Base-by-base conservation (phyloP, 1,140 invertebrate genomes). In the Calephelis virginiensis region DNA sequence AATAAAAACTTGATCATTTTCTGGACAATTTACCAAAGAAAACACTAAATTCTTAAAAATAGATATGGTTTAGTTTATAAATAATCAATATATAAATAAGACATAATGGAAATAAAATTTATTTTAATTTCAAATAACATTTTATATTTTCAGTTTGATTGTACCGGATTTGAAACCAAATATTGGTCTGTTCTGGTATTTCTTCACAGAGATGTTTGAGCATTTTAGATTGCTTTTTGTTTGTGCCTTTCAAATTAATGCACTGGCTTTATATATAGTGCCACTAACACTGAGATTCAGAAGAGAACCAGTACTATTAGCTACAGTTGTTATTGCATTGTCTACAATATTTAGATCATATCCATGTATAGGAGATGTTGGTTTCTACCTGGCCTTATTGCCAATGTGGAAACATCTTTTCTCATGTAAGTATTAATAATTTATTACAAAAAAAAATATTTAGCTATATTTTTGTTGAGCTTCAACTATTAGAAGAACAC, bases 141-240 rank as follows among this genome's bases (percentile, higher is more conserved):
- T 69, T 65, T 68, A 14, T 66, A 47, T 13, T 92, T 92, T 68
- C 90, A 96, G 95, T 83, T 93, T 97, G 64, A 94, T 94, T 59
- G 97, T 99, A 17, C 97, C 97, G 28, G 98, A 99, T 92, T 92
- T 99, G 59, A 96, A 97, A 73, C 99, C 99, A 28, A 99, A 99
- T 83, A 97, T 99, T 79, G 99, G 99, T 5, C 91, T 99, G 0
- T 99, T 99, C 87, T 99, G 99, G 99, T 99, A 99, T 86, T 99
- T 99, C 87, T 99, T 99, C 82, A 99, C 98, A 0, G 98, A 99
- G 93, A 99, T 99, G 97, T 99, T 99, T 93, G 98, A 99, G 78
- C 98, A 99, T 89, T 99, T 99, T 80, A 94, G 97, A 62, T 92
- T 95, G 66, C 94, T 99, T 71, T 99, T 99, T 92, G 95, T 99